Conservation (phyloP, 1,140 invertebrate species). For the Neodiprion fabricii region DNA sequence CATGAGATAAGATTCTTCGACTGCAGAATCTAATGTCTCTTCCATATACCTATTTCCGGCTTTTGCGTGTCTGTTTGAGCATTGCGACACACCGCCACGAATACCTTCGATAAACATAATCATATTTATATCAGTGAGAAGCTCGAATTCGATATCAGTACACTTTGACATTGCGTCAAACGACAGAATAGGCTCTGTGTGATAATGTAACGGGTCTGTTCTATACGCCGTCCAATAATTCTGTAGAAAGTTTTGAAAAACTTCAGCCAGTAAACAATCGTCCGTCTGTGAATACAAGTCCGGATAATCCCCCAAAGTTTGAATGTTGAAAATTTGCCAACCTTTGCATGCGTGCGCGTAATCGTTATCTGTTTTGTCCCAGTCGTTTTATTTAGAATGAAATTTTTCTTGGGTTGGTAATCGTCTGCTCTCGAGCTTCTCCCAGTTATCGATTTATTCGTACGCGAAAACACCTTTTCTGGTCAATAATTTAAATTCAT, state of each 20-base stretch:
- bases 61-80: too few species aligned
- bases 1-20: constrained; percentile 31
- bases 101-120: constrained; percentile 28
- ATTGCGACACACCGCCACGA: constrained; percentile 41
- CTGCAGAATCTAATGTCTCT: constrained; percentile 28
- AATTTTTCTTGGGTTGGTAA: constrained; percentile 48
- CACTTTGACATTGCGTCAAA: too few species aligned
- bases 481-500: too few species aligned
- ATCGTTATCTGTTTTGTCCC: constrained; percentile 38
- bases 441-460: constrained; percentile 33
- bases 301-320: constrained; percentile 51
- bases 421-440: constrained; percentile 37
- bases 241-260: too few species aligned
- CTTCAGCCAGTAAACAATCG: constrained; percentile 43
- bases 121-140: too few species aligned
- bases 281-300: constrained; percentile 58
- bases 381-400: constrained; percentile 44
- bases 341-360: constrained; percentile 52
- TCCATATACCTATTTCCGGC: too few species aligned
- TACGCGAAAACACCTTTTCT: too few species aligned
- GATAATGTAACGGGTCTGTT: too few species aligned
- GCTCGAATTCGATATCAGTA: too few species aligned
- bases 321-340: constrained; percentile 50
- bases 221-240: too few species aligned
- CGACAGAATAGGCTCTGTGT: too few species aligned